Percentiles rank a stretch among this genome's conserved stretches.
Conservation (phyloP, 2,797 vertebrate species). For the Macroramphosus scolopax region DNA sequence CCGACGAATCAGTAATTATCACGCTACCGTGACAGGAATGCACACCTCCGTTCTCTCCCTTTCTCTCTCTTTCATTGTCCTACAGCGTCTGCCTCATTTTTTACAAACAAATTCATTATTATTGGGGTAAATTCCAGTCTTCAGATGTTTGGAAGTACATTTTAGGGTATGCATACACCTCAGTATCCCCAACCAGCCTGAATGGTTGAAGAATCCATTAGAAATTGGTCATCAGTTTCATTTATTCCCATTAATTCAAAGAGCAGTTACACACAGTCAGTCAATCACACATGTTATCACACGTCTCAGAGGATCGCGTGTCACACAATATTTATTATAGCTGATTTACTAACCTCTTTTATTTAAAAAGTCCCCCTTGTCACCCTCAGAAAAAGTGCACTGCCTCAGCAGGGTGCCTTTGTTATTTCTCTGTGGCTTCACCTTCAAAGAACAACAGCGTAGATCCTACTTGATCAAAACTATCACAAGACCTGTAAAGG, state of each 20-base stretch:
- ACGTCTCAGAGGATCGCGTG: no score
- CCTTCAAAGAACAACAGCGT: constrained; percentile 44
- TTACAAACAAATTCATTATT: constrained; percentile 39
- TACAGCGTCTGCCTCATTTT: constrained; percentile 29
- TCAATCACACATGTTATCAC: no score
- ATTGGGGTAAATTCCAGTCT: constrained; percentile 23
- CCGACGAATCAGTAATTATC: constrained; percentile 84
- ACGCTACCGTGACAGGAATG: constrained; percentile 83
- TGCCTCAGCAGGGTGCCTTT: constrained; percentile 48
- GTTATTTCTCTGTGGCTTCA: constrained; percentile 38
- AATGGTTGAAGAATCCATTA: no score
- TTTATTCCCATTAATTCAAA: no score
- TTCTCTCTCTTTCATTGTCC: constrained; percentile 33
- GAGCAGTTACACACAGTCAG: no score
- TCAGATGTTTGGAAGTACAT: constrained; percentile 21
- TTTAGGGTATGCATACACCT: no score
- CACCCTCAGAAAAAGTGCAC: constrained; percentile 32
- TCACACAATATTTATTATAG: no score
- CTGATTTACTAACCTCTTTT: constrained; percentile 40
- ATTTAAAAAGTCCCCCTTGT: constrained; percentile 44
- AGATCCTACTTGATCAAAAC: constrained; percentile 48
- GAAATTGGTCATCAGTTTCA: no score
- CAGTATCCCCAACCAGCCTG: no score
- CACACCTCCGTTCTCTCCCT: constrained; percentile 42
- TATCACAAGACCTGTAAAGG: constrained; percentile 19